Conservation (phyloP, 1,140 invertebrate species). For the Neodiprion fabricii region DNA sequence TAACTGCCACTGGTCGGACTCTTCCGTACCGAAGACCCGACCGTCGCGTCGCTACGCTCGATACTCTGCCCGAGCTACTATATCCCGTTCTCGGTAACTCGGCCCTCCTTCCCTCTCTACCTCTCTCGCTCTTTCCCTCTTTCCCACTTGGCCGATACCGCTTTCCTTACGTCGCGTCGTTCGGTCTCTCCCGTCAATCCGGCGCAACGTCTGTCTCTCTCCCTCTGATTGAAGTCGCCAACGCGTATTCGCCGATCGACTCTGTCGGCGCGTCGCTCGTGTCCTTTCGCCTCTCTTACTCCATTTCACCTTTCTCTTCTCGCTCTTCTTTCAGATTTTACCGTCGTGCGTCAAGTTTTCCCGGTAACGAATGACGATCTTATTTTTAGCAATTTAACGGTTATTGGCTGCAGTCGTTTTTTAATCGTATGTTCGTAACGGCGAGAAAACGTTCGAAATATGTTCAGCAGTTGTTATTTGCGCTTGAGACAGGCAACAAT, state of each 20-base stretch:
- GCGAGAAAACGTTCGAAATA: too few relatives aligned
- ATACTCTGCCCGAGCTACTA: constrained; percentile 31
- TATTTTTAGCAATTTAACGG: too few relatives aligned
- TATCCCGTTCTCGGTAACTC: constrained; percentile 36
- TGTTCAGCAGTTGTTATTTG: too few relatives aligned
- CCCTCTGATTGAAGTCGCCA: neutral
- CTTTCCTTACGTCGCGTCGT: too few relatives aligned
- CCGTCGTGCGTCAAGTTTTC: too few relatives aligned
- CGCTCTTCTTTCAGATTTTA: too few relatives aligned
- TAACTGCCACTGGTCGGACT: constrained; percentile 4
- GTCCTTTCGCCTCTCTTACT: neutral
- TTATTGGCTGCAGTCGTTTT: too few relatives aligned
- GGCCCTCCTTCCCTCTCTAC: neutral
- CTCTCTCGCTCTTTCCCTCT: neutral
- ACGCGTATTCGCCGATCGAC: neutral
- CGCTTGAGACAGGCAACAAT: too few relatives aligned
- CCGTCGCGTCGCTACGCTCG: constrained; percentile 29
- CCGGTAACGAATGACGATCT: too few relatives aligned
- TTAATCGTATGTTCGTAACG: too few relatives aligned
- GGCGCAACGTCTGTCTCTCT: neutral
- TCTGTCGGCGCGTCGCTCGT: neutral
- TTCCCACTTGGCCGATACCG: too few relatives aligned
- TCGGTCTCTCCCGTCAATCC: neutral
- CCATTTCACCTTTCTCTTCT: too few relatives aligned
- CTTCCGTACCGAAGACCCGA: neutral